Conservation (phyloP, 2,797 vertebrate genomes). For the Ibycter americanus region DNA sequence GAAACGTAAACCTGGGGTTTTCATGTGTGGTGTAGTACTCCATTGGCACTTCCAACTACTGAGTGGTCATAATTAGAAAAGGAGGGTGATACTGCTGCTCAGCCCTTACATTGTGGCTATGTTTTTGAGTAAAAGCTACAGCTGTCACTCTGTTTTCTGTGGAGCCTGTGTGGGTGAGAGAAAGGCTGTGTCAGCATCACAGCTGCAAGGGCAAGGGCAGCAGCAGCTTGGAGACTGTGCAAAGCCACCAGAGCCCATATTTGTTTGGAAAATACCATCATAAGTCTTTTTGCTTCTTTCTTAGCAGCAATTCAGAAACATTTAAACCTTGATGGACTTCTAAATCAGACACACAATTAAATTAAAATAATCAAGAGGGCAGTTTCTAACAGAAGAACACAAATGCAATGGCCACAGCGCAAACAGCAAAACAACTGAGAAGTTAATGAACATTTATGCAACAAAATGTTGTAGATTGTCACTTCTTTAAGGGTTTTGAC, state of each 20-base stretch:
- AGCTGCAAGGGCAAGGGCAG: background rate
- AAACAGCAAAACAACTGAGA: background rate
- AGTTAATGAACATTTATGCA: background rate
- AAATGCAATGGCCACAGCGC: background rate
- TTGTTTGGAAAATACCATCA: background rate
- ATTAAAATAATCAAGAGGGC: background rate
- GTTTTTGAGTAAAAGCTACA: background rate
- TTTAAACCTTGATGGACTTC: background rate
- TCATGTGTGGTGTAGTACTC: background rate
- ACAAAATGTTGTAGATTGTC: background rate
- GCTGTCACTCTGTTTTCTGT: background rate
- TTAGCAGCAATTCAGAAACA: background rate
- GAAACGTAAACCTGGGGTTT: background rate
- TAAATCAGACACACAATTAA: background rate
- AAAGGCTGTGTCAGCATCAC: background rate
- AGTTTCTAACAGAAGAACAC: background rate
- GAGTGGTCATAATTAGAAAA: background rate
- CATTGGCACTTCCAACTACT: background rate
- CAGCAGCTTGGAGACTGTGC: background rate
- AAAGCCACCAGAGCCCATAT: background rate
- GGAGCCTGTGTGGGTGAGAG: background rate
- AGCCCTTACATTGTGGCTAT: background rate
- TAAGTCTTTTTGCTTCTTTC: background rate
- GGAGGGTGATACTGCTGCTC: background rate
- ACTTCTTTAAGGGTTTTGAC: background rate